Evolutionary conservation across 2,888 invertebrate genomes (phyloP).

Genomic region (Cephus runcator): DNA sequence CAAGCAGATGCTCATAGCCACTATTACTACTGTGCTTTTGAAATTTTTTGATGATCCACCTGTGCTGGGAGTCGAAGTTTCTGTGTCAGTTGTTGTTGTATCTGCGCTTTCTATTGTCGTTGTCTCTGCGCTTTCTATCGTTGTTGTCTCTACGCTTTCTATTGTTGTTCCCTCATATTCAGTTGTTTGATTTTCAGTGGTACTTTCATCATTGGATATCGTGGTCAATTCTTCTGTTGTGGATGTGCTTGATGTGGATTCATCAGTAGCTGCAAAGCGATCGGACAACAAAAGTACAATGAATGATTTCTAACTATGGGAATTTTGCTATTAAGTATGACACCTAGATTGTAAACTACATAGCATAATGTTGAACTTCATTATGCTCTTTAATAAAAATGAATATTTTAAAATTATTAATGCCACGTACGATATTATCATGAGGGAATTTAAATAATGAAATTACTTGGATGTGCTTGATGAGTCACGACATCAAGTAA

Average conservation of each 20-base stretch:
- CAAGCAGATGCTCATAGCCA: conserved; percentile 9
- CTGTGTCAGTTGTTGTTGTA: not conserved
- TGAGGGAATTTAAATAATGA: too few relatives aligned
- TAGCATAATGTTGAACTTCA: not conserved
- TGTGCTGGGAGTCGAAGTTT: not conserved
- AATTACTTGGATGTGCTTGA: too few relatives aligned
- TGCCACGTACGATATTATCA: too few relatives aligned
- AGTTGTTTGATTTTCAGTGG: not conserved
- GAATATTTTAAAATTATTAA: too few relatives aligned
- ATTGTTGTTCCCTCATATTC: not conserved
- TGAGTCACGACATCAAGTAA: too few relatives aligned
- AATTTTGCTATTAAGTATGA: not conserved
- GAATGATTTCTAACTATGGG: not conserved
- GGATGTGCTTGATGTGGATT: not conserved
- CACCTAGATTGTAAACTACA: not conserved
- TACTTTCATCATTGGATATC: not conserved
- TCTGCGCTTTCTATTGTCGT: not conserved
- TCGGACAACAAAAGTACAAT: conserved; percentile 1
- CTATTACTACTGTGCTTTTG: not conserved
- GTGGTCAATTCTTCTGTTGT: not conserved
- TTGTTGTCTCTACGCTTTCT: not conserved
- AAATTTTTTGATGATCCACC: not conserved
- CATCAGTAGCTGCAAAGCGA: not conserved
- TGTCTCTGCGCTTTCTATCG: not conserved
- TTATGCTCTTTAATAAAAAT: too few relatives aligned